These are phyloP conservation scores for Alcedo atthis DNA, from an alignment of 2,797 vertebrate genomes.

Conservation along the genomic window DNA sequence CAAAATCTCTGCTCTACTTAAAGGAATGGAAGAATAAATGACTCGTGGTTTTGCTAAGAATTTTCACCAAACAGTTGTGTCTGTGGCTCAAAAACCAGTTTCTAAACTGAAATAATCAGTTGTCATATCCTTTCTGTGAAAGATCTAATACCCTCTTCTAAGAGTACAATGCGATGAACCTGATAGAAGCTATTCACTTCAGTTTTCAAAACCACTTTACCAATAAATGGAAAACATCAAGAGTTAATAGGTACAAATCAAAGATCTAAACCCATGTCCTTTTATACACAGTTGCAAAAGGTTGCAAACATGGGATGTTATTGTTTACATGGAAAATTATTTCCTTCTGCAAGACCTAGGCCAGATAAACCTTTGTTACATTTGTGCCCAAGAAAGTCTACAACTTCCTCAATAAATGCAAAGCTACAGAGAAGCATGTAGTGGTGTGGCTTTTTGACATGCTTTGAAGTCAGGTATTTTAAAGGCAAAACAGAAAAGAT, in stretches of 20 bases:
- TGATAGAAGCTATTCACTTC: background rate
- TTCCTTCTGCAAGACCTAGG: background rate
- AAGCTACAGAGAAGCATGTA: background rate
- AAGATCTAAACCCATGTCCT: background rate
- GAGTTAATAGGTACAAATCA: background rate
- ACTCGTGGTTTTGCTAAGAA: background rate
- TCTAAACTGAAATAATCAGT: background rate
- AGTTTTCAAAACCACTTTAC: background rate
- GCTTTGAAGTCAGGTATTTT: background rate
- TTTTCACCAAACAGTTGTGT: background rate
- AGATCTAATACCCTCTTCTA: background rate
- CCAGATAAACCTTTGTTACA: background rate
- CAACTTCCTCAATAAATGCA: background rate
- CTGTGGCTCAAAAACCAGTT: background rate
- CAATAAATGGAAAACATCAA: background rate
- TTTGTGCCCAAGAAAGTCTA: background rate
- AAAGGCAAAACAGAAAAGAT: background rate
- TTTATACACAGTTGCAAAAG: background rate
- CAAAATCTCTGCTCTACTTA: background rate
- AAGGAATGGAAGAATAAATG: background rate
- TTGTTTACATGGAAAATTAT: background rate
- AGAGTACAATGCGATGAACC: background rate
- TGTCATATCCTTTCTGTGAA: background rate
- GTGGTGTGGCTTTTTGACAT: accelerated
- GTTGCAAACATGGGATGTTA: background rate